A percentile compares a stretch with the other conserved stretches of the same genome.
Evolutionary conservation across 2,113 vertebrate species (phyloP).

Genomic region (Chrysochloris asiatica): DNA sequence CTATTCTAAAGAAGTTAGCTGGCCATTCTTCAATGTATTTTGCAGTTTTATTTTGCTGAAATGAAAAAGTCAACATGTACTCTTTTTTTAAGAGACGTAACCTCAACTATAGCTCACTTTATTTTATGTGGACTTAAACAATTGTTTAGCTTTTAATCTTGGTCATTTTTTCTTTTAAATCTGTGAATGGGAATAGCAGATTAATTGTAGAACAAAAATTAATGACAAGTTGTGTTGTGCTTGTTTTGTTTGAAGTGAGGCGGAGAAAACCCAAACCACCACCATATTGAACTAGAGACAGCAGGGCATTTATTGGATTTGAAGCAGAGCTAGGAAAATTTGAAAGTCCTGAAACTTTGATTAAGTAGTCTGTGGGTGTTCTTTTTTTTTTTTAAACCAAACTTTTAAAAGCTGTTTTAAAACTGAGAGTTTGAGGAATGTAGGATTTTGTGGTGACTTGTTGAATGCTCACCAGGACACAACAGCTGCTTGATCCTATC

Average conservation of each 20-base stretch:
- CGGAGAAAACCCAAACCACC: constrained; percentile 68
- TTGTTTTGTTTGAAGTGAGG: constrained; percentile 71
- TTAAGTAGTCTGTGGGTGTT: constrained; percentile 82
- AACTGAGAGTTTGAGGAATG: constrained; percentile 78
- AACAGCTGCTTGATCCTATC: constrained; percentile 77
- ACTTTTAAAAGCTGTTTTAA: constrained; percentile 74
- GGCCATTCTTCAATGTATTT: constrained; percentile 62
- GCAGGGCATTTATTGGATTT: constrained; percentile 77
- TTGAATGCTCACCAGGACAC: constrained; percentile 73
- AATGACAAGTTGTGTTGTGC: constrained; percentile 71
- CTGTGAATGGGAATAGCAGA: constrained; percentile 74
- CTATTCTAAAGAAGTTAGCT: constrained; percentile 68
- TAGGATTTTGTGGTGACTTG: constrained; percentile 78
- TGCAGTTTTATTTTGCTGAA: constrained; percentile 73
- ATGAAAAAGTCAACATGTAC: constrained; percentile 68
- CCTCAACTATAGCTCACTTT: constrained; percentile 51
- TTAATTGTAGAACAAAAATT: constrained; percentile 74
- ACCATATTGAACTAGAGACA: constrained; percentile 67
- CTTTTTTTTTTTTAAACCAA: constrained; percentile 66
- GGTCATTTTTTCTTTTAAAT: constrained; percentile 81
- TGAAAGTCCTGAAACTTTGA: constrained; percentile 78
- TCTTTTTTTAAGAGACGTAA: constrained; percentile 79
- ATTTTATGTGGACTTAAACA: constrained; percentile 74
- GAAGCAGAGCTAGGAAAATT: constrained; percentile 83
- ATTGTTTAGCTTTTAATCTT: constrained; percentile 75